These are phyloP conservation scores for Tipula vernalis DNA, from an alignment of 2,888 invertebrate species.

Conservation along the genomic window DNA sequence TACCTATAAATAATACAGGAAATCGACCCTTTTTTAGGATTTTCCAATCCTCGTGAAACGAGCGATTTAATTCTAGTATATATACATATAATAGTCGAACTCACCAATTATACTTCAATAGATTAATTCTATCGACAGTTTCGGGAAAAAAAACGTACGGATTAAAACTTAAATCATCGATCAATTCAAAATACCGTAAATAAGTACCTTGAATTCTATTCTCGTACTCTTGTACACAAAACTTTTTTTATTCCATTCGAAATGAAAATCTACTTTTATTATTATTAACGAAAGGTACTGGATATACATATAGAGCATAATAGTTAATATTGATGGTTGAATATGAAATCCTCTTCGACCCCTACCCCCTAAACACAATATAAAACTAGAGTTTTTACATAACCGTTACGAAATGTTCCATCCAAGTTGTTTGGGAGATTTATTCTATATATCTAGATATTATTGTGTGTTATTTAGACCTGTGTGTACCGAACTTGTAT, in stretches of 20 bases:
- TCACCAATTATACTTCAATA: neutral
- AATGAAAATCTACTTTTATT: neutral
- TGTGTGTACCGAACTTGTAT: neutral
- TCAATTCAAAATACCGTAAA: neutral
- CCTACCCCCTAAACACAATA: neutral
- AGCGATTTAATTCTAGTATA: neutral
- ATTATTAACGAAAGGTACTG: neutral
- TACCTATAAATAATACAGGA: neutral
- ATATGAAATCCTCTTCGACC: neutral
- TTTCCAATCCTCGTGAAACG: neutral
- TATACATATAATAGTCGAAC: neutral
- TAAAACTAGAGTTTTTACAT: neutral
- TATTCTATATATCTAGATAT: neutral
- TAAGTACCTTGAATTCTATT: neutral
- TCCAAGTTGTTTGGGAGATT: neutral
- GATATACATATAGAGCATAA: neutral
- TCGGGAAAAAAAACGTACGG: neutral
- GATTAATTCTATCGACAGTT: neutral
- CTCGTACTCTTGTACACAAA: neutral
- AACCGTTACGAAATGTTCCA: too few relatives aligned
- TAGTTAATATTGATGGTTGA: neutral
- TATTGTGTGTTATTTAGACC: neutral
- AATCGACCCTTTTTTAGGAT: neutral
- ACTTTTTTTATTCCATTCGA: neutral
- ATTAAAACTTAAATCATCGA: constrained; percentile 4